phyloP scores from a whole-genome alignment of 1,140 invertebrate species.

The Platyscapa corneri region DNA sequence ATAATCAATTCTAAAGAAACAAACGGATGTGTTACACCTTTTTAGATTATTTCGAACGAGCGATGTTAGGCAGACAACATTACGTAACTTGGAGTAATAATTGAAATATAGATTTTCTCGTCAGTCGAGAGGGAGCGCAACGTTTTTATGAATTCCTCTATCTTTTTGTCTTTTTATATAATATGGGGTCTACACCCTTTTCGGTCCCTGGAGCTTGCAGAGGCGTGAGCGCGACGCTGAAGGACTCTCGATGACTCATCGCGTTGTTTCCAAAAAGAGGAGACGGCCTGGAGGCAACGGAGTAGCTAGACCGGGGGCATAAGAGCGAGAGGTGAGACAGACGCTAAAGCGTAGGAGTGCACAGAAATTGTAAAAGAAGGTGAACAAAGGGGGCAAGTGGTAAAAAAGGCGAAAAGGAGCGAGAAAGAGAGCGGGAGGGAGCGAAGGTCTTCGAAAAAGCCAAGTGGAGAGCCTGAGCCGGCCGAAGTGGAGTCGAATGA shows the following conservation, averaged over 20 bases:
- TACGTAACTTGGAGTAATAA: neutral
- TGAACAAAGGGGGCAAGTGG: conserved; percentile 49
- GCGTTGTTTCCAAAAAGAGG: conserved; percentile 51
- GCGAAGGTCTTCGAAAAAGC: conserved; percentile 52
- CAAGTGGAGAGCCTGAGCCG: conserved; percentile 52
- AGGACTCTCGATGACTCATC: conserved; percentile 50
- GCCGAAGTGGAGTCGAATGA: conserved; percentile 62
- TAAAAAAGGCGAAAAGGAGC: conserved; percentile 24
- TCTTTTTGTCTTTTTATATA: conserved; percentile 10
- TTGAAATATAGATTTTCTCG: conserved; percentile 37
- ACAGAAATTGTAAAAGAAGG: conserved; percentile 53
- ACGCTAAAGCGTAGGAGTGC: conserved; percentile 37
- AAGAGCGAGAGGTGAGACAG: conserved; percentile 1
- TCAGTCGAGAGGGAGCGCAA: neutral
- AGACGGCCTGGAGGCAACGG: conserved; percentile 28
- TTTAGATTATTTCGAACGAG: no score
- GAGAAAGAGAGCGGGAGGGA: neutral
- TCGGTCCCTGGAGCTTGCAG: neutral
- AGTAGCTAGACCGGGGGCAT: neutral
- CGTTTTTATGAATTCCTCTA: conserved; percentile 14
- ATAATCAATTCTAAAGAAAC: no score
- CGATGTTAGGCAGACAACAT: no score
- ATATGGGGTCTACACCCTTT: conserved; percentile 46
- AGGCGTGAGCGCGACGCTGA: neutral
- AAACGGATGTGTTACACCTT: no score